These are phyloP conservation scores for Centropus unirufus DNA, from an alignment of 2,113 vertebrate genomes.

Conservation along the genomic window DNA sequence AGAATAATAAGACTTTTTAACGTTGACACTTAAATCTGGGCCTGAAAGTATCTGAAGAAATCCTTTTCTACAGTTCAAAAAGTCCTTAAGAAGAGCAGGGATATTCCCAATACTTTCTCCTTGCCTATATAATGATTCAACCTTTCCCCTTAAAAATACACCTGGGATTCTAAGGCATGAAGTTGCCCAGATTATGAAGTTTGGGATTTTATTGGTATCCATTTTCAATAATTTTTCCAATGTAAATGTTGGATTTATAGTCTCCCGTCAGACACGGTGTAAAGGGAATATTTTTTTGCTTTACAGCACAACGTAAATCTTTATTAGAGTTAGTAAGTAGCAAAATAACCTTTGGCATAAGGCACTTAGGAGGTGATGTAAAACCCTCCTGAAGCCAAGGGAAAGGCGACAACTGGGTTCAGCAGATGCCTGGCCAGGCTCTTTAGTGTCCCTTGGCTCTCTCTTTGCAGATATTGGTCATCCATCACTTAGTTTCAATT, in stretches of 20 bases:
- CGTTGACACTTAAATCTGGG: not conserved
- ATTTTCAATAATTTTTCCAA: not conserved
- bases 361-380: not conserved
- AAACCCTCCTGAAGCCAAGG: not conserved
- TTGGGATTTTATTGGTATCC: not conserved
- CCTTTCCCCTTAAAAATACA: not conserved
- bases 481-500: not conserved
- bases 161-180: not conserved
- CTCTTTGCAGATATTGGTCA: rapidly evolving
- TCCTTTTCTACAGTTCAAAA: not conserved
- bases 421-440: not conserved
- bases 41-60: not conserved
- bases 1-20: not conserved
- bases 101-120: not conserved
- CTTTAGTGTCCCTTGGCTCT: not conserved
- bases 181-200: not conserved
- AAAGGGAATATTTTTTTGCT: not conserved
- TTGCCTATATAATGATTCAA: not conserved
- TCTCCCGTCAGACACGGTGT: not conserved
- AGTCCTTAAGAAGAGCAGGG: not conserved
- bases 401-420: not conserved
- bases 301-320: not conserved
- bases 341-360: not conserved
- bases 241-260: not conserved
- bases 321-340: not conserved